Percentiles rank a stretch among this genome's conserved stretches.
phyloP scores from a whole-genome alignment of 1,140 invertebrate species.

The Galendromus occidentalis region DNA sequence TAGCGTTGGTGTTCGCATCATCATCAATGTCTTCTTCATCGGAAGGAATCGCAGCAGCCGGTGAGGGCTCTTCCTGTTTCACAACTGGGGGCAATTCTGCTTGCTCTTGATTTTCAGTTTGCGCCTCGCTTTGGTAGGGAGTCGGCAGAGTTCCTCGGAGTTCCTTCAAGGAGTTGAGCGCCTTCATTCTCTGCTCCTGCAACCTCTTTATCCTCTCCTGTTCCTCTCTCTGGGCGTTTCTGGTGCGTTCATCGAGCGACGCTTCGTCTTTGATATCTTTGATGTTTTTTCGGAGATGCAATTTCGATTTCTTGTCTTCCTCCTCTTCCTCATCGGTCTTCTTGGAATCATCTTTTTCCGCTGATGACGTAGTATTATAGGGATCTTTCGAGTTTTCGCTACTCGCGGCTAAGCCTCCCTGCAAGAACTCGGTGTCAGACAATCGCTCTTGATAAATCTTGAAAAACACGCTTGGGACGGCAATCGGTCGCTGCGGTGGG shows the following conservation, averaged over 20 bases:
- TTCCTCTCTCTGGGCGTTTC: conserved; percentile 78
- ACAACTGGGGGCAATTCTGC: conserved; percentile 11
- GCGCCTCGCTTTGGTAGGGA: conserved; percentile 16
- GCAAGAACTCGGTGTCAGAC: too few species aligned
- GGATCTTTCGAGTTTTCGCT: conserved; percentile 35
- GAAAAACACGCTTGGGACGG: too few species aligned
- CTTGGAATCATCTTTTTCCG: conserved; percentile 10
- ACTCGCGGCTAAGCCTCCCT: conserved; percentile 17
- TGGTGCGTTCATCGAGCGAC: conserved; percentile 68
- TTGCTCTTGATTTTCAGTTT: conserved; percentile 10
- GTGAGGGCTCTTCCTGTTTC: not conserved
- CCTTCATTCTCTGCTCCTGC: conserved; percentile 20
- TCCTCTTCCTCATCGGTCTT: not conserved
- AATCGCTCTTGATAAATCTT: too few species aligned
- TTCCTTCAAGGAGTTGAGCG: conserved; percentile 22
- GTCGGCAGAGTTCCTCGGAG: conserved; percentile 25
- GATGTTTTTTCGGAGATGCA: conserved; percentile 37
- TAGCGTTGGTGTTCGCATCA: conserved; percentile 14
- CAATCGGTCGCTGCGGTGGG: too few species aligned
- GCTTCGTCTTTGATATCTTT: conserved; percentile 78
- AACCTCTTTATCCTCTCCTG: conserved; percentile 44
- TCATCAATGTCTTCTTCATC: conserved; percentile 16
- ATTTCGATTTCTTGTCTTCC: conserved; percentile 2
- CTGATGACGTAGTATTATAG: conserved; percentile 26
- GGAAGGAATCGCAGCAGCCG: conserved; percentile 6